These are phyloP conservation scores for Euura saliciscinereae DNA, from an alignment of 1,140 invertebrate genomes.

Conservation along the genomic window DNA sequence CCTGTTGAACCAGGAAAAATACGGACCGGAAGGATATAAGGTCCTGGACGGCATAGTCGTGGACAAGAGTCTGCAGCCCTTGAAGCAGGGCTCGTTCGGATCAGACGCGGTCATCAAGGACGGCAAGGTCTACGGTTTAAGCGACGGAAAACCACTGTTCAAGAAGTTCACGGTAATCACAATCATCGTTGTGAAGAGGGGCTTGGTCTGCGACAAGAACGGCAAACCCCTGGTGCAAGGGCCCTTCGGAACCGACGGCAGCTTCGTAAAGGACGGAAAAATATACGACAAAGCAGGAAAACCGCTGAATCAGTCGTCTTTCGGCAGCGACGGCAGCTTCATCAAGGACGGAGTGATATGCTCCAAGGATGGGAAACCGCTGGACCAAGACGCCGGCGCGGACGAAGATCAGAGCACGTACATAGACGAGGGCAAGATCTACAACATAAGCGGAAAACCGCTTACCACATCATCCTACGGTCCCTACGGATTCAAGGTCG, in stretches of 20 bases:
- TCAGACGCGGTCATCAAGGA: constrained; percentile 10
- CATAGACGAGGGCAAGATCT: constrained; percentile 8
- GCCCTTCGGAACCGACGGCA: constrained; percentile 8
- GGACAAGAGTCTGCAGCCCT: background rate
- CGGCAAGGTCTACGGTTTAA: background rate
- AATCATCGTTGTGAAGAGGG: constrained; percentile 3
- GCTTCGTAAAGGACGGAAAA: constrained; percentile 7
- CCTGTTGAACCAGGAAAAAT: constrained; percentile 9
- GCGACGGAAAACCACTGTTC: constrained; percentile 9
- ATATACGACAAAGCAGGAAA: constrained; percentile 8
- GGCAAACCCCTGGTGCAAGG: constrained; percentile 6
- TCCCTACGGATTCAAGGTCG: constrained; percentile 9
- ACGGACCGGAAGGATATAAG: constrained; percentile 8
- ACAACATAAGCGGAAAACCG: background rate
- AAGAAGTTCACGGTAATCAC: constrained; percentile 11
- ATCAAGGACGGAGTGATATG: background rate
- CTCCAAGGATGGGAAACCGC: constrained; percentile 13
- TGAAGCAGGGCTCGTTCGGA: constrained; percentile 6
- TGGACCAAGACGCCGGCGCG: background rate
- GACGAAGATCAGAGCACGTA: background rate
- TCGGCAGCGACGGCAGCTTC: constrained; percentile 33
- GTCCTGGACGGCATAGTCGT: constrained; percentile 6
- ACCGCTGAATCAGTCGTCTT: constrained; percentile 21
- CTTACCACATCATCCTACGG: background rate
- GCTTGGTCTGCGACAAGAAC: constrained; percentile 12